Conservation (phyloP, 2,888 invertebrate genomes). For the Drosophila mercatorum region DNA sequence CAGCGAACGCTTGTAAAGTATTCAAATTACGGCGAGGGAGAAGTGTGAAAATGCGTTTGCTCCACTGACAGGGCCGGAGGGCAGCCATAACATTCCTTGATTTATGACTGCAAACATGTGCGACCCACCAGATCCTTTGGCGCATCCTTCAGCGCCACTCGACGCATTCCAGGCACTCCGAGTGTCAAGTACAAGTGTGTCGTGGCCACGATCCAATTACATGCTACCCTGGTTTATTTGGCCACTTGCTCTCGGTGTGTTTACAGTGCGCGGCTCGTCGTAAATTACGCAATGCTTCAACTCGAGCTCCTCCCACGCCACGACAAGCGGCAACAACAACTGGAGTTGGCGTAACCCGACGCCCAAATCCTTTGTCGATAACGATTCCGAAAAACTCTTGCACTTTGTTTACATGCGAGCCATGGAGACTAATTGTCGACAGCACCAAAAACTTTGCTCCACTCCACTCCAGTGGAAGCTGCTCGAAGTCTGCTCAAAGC, state of each 20-base stretch:
- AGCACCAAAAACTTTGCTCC: conserved; percentile 29
- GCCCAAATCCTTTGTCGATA: conserved; percentile 71
- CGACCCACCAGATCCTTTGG: conserved; percentile 80
- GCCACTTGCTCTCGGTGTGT: conserved; percentile 59
- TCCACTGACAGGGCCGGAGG: conserved; percentile 69
- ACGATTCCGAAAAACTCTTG: conserved; percentile 68
- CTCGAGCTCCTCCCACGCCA: conserved; percentile 25
- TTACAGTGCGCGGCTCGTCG: conserved; percentile 77
- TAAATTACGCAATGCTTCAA: conserved; percentile 73
- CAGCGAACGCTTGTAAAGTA: conserved; percentile 75
- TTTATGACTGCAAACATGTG: conserved; percentile 85
- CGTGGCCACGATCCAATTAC: conserved; percentile 66
- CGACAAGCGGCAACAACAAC: conserved; percentile 4
- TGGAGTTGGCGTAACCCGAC: conserved; percentile 54
- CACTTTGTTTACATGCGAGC: conserved; percentile 67
- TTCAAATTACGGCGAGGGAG: conserved; percentile 72
- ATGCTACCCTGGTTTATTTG: conserved; percentile 59
- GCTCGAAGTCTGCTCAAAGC: not conserved
- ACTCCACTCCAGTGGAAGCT: conserved; percentile 4
- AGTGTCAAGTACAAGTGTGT: conserved; percentile 60
- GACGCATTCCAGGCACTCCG: not conserved
- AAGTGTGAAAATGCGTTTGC: conserved; percentile 83
- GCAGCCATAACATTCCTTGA: conserved; percentile 82
- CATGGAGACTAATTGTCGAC: conserved; percentile 72
- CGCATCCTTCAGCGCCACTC: conserved; percentile 79